A percentile compares a stretch with the other conserved stretches of the same genome.
Conservation (phyloP, 2,113 vertebrate genomes). For the Spheniscus mendiculus region DNA sequence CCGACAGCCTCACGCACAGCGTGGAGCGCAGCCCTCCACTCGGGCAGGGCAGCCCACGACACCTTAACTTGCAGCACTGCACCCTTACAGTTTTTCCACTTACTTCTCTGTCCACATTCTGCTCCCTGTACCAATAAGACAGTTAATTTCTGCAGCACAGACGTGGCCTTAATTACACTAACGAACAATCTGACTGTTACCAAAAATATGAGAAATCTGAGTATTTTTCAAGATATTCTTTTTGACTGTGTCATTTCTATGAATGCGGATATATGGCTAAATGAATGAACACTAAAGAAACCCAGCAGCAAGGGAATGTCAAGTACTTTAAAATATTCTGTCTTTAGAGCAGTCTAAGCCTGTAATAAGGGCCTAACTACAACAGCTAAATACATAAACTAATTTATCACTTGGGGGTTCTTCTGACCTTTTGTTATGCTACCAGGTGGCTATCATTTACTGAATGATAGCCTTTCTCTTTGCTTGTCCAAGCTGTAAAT, state of each 20-base stretch:
- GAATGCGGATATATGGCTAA: not conserved
- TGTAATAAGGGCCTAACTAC: not conserved
- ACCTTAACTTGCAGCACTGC: fast-evolving
- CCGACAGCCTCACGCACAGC: fast-evolving
- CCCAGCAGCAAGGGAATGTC: not conserved
- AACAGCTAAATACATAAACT: not conserved
- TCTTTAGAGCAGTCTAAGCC: not conserved
- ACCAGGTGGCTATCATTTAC: not conserved
- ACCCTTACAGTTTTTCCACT: not conserved
- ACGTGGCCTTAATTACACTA: not conserved
- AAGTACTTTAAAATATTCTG: not conserved
- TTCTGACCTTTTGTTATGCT: constrained; percentile 10
- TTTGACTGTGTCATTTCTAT: not conserved
- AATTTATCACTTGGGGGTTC: not conserved
- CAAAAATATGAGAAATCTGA: not conserved
- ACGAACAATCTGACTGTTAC: not conserved
- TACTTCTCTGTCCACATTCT: not conserved
- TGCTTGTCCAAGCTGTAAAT: not conserved
- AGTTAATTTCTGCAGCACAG: not conserved
- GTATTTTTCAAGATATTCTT: not conserved
- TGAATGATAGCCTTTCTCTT: not conserved
- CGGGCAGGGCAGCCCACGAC: fast-evolving
- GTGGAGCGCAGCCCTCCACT: not conserved
- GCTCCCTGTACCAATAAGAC: not conserved
- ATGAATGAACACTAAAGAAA: not conserved